Percentiles rank a stretch among this genome's conserved stretches.
Conservation (phyloP, 2,888 invertebrate genomes). For the Scaptomyza flava region DNA sequence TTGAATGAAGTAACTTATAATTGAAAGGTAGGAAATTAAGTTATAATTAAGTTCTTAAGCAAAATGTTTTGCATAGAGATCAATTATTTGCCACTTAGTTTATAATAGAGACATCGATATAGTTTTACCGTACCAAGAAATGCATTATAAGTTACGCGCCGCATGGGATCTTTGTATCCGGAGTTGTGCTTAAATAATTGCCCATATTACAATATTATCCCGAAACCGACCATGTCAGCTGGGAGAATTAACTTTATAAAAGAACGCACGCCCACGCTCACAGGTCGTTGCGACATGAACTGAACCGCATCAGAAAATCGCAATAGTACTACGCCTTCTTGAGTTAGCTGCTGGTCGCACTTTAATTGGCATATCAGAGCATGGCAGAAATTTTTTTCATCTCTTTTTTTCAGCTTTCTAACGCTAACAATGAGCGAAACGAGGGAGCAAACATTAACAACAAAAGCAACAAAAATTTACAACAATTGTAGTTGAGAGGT, state of each 20-base stretch:
- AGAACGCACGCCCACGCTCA: conserved; percentile 59
- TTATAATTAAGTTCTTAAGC: neutral
- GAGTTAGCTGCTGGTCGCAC: conserved; percentile 64
- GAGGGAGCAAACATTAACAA: conserved; percentile 26
- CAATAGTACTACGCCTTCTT: conserved; percentile 7
- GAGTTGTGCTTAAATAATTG: conserved; percentile 63
- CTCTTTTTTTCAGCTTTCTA: conserved; percentile 63
- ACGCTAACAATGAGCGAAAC: conserved; percentile 61
- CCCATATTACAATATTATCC: conserved; percentile 61
- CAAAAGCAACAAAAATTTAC: conserved; percentile 55
- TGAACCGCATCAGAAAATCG: neutral
- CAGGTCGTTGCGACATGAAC: conserved; percentile 15
- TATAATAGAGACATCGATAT: neutral
- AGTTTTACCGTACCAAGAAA: neutral
- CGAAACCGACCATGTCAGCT: conserved; percentile 22
- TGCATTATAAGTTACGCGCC: neutral
- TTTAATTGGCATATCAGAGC: conserved; percentile 76
- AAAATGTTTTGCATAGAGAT: neutral
- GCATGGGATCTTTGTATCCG: conserved; percentile 4
- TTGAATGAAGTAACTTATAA: neutral
- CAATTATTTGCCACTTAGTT: neutral
- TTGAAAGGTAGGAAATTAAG: neutral
- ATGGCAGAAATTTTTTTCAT: conserved; percentile 37
- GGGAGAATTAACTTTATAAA: conserved; percentile 25
- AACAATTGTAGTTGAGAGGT: conserved; percentile 78